Base-by-base conservation (phyloP, 2,888 invertebrate species). In the Doris montereyensis region DNA sequence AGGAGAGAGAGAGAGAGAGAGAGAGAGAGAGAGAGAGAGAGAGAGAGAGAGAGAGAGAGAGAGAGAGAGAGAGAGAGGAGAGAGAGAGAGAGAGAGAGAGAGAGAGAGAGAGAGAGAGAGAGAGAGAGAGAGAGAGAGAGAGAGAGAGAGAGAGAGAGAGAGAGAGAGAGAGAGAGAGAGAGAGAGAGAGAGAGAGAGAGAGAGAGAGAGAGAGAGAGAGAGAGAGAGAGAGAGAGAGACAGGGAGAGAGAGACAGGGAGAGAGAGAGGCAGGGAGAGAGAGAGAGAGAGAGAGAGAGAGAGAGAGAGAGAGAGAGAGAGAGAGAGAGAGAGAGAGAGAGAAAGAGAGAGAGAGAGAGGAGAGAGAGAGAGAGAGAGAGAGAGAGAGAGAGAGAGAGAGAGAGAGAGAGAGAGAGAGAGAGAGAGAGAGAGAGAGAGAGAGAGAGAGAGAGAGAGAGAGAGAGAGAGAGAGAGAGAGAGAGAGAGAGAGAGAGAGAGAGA, bases 251-350 rank as follows among this genome's bases (percentile, higher is more conserved):
- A n/a, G n/a, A n/a, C n/a, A n/a, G n/a, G n/a, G n/a, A n/a, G n/a
- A n/a, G n/a, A n/a, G n/a, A n/a, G n/a, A n/a, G n/a, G n/a, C n/a
- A n/a, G n/a, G n/a, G n/a, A n/a, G n/a, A n/a, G n/a, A n/a, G n/a
- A n/a, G n/a, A n/a, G n/a, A n/a, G n/a, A n/a, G n/a, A n/a, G n/a
- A n/a, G n/a, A n/a, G n/a, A n/a, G n/a, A n/a, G n/a, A n/a, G n/a
- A n/a, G n/a, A n/a, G n/a, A n/a, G 68, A 26, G 68, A 68, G 68
- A 21, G 68, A 21, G 68, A 68, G 68, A 21, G 68, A 71, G 71
- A 13, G 71, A 35, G 71, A 13, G 71, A 35, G 71, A 26, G 71
- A 13, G 71, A 10, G 71, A 35, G 71, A 10, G 71, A 35, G 71
- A 13, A 41, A 71, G 71, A 10, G 71, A 35, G 41, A 35, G n/a